phyloP scores from a whole-genome alignment of 2,113 vertebrate species.

The Channa argus region DNA sequence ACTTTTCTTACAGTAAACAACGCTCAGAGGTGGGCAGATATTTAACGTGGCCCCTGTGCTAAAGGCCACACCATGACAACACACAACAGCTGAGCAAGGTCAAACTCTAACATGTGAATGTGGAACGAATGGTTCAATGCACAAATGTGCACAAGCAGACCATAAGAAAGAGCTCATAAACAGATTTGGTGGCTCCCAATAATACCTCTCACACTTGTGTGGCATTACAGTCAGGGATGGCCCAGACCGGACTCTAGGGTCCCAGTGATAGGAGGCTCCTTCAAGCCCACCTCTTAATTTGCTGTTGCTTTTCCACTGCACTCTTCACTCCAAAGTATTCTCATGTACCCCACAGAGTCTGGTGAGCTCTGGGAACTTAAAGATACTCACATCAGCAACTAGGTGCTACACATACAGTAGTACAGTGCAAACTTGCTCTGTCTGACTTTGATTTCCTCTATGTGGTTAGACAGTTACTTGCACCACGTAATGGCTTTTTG shows the following conservation, averaged over 20 bases:
- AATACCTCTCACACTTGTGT: slow-evolving; percentile 18
- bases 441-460: slow-evolving; percentile 60
- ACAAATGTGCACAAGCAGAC: slow-evolving; percentile 8
- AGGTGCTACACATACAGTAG: slow-evolving; percentile 34
- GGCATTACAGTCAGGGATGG: slow-evolving; percentile 41
- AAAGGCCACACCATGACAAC: slow-evolving; percentile 59
- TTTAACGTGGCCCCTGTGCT: slow-evolving; percentile 28
- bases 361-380: slow-evolving; percentile 71
- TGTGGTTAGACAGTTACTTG: slow-evolving; percentile 52
- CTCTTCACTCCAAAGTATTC: slow-evolving; percentile 14
- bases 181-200: slow-evolving; percentile 28
- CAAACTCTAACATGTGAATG: slow-evolving; percentile 46
- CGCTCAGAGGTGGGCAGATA: slow-evolving; percentile 28
- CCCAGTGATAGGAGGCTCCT: slow-evolving; percentile 20
- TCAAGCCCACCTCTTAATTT: slow-evolving; percentile 22
- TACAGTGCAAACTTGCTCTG: slow-evolving; percentile 38
- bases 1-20: slow-evolving; percentile 45
- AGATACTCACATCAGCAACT: slow-evolving; percentile 78
- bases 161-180: not conserved
- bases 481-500: slow-evolving; percentile 72
- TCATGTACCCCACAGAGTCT: slow-evolving; percentile 65
- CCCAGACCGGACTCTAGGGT: slow-evolving; percentile 19
- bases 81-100: slow-evolving; percentile 78
- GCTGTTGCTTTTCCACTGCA: slow-evolving; percentile 60
- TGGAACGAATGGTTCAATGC: not conserved